These are phyloP conservation scores for Cyprinodon variegatus DNA, from an alignment of 2,113 vertebrate genomes.

Conservation along the genomic window DNA sequence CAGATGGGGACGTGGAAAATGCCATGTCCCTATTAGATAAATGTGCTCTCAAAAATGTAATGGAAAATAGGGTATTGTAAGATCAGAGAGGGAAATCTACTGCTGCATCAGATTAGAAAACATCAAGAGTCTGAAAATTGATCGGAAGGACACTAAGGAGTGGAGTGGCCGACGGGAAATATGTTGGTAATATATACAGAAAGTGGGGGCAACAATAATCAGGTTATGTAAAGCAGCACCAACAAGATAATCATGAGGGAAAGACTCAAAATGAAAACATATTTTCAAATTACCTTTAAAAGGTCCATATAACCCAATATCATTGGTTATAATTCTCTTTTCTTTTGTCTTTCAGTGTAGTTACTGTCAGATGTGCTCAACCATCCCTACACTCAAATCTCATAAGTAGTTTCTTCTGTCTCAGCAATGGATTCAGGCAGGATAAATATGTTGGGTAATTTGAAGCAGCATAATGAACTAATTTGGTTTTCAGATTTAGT, in stretches of 20 bases:
- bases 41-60: conserved; percentile 55
- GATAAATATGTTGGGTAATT: neutral
- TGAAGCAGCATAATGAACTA: neutral
- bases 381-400: neutral
- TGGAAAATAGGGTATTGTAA: conserved; percentile 65
- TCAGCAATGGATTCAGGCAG: neutral
- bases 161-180: conserved; percentile 8
- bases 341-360: neutral
- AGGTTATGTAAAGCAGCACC: conserved; percentile 34
- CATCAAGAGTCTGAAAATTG: conserved; percentile 59
- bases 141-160: conserved; percentile 34
- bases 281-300: neutral
- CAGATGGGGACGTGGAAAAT: conserved; percentile 59
- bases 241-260: conserved; percentile 28
- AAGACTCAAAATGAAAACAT: neutral
- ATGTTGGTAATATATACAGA: conserved; percentile 57
- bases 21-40: conserved; percentile 59
- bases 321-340: neutral
- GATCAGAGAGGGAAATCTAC: conserved; percentile 71
- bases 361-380: neutral
- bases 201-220: conserved; percentile 6
- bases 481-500: neutral
- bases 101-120: conserved; percentile 71
- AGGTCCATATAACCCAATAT: neutral
- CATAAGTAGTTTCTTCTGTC: neutral